Evolutionary conservation across 1,140 invertebrate genomes (phyloP).

Genomic region (Aphelenchoides avenae): DNA sequence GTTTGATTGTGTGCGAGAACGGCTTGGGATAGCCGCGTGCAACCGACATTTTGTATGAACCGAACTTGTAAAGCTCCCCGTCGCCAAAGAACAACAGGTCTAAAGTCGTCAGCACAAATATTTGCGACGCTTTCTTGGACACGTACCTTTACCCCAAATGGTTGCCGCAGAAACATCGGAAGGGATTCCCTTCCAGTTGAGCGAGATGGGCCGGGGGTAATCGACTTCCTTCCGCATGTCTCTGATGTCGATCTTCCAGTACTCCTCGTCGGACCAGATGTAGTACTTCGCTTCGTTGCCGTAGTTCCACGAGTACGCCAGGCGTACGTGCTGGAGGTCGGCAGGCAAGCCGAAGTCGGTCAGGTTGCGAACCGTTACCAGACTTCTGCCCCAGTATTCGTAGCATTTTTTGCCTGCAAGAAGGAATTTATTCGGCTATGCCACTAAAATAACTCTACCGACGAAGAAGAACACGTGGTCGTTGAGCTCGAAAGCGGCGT

Average conservation of each 20-base stretch:
- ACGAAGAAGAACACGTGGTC: conserved; percentile 2
- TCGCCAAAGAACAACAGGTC: conserved; percentile 1
- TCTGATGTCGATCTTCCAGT: conserved; percentile 8
- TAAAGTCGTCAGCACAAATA: neutral
- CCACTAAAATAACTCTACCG: neutral
- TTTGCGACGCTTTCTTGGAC: neutral
- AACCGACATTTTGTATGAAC: conserved; percentile 1
- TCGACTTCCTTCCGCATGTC: neutral
- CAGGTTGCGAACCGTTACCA: neutral
- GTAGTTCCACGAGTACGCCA: conserved; percentile 7
- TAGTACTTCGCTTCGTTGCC: conserved; percentile 9
- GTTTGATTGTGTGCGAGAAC: neutral
- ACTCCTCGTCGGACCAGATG: conserved; percentile 1
- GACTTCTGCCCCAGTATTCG: neutral
- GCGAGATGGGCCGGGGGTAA: conserved; percentile 2
- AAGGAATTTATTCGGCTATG: neutral
- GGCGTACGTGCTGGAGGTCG: neutral
- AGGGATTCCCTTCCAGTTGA: conserved; percentile 1
- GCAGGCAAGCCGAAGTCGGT: conserved; percentile 5
- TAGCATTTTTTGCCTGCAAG: neutral
- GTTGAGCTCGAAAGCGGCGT: conserved; percentile 6
- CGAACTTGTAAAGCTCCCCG: conserved; percentile 8
- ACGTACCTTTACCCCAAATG: conserved; percentile 2
- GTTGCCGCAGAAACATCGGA: conserved; percentile 4
- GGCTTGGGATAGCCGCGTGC: conserved; percentile 9